These are phyloP conservation scores for Neotoxoptera formosana DNA, from an alignment of 1,140 invertebrate genomes.

Conservation along the genomic window DNA sequence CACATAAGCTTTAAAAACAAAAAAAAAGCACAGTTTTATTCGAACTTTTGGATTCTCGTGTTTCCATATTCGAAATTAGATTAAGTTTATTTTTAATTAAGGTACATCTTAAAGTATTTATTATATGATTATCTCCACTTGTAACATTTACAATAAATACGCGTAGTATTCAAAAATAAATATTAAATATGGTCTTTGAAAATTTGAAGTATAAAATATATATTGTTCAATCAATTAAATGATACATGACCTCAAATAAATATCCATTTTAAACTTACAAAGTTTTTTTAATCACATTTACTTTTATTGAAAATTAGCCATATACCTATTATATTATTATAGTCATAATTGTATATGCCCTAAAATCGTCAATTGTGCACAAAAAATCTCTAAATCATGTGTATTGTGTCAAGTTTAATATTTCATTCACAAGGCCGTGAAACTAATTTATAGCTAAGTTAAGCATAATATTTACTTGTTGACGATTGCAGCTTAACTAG, in stretches of 20 bases:
- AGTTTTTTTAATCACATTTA: background rate
- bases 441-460: background rate
- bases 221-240: no score
- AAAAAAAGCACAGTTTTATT: background rate
- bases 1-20: background rate
- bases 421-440: background rate
- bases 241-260: background rate
- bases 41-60: background rate
- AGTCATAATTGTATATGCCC: no score
- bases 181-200: no score
- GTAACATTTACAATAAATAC: background rate
- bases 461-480: no score
- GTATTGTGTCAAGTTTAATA: background rate
- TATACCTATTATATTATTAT: background rate
- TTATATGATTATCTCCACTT: background rate
- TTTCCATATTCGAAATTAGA: background rate
- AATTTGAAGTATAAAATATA: background rate
- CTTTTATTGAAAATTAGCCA: background rate
- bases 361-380: background rate
- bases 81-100: background rate
- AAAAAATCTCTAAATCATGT: background rate
- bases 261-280: background rate
- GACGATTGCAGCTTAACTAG: no score
- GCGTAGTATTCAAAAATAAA: no score
- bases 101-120: background rate